Base-by-base conservation (phyloP, 2,113 vertebrate species). In the Calonectris borealis region DNA sequence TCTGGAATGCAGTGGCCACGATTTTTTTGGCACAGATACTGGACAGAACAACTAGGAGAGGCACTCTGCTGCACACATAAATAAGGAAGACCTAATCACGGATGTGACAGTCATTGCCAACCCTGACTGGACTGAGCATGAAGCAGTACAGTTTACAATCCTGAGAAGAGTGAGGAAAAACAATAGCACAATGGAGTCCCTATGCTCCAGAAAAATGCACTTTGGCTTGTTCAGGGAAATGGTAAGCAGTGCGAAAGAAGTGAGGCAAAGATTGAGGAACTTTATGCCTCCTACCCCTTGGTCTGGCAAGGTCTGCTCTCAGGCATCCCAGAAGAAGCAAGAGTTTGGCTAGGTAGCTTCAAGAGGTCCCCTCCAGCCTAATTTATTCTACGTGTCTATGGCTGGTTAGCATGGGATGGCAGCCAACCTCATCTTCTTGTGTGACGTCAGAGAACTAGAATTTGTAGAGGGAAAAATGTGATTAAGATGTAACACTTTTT, bases 191-290 rank as follows among this genome's bases (percentile, higher is more conserved):
- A 4, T 26, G 6, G 61, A 81, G 8, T 46, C 20, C 5, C 34
- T 72, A 49, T 24, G 2, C 16, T 91, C 14, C 34, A 54, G 66
- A 70, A 61, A 10, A 24, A 52, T 24, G 6, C 2, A n/a, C 55
- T 90, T 86, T 57, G 34, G 9, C 36, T 90, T 51, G 54, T 36
- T 86, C 16, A 31, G 36, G 36, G 32, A 80, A 82, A 88, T 24
- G 1, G 13, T n/a, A 76, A 21, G 10, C 15, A 25, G 22, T 34
- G 22, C 0, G 0, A 78, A 94, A 84, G 21, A 70, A 61, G 31
- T 4, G n/a, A 92, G 11, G 13, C 9, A 72, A 54, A 76, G 10
- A 22, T 6, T 54, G 27, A 54, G 18, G 62, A 92, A 61, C 13
- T 46, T 32, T 29, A 6, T 58, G 12, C 5, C 19, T 83, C 27